phyloP scores from a whole-genome alignment of 2,113 vertebrate species.

The Crotalus tigris region DNA sequence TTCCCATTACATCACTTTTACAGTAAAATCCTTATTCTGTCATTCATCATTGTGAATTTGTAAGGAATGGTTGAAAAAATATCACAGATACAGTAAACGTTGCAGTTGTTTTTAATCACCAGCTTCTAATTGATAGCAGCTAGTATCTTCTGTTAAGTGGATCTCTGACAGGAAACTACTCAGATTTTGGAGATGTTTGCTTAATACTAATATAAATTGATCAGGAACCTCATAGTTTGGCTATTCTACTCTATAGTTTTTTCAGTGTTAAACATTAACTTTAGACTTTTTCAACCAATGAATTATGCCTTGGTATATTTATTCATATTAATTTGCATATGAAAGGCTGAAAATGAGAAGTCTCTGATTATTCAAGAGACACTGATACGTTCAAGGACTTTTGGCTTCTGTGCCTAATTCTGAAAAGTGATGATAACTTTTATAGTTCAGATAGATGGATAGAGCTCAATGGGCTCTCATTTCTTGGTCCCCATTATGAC shows the following conservation, averaged over 20 bases:
- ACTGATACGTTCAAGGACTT: background rate
- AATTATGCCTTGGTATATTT: background rate
- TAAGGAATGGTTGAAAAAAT: background rate
- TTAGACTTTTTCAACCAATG: background rate
- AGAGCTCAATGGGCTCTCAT: background rate
- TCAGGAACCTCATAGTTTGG: background rate
- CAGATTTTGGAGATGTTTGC: background rate
- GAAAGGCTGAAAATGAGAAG: background rate
- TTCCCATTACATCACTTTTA: background rate
- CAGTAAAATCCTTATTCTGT: background rate
- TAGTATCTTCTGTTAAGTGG: background rate
- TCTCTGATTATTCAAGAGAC: background rate
- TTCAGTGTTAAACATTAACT: background rate
- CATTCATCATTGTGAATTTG: background rate
- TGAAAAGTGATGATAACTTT: background rate
- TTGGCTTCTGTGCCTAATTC: background rate
- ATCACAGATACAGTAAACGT: background rate
- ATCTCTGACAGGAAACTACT: background rate
- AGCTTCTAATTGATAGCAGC: background rate
- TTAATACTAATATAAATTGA: background rate
- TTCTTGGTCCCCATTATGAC: background rate
- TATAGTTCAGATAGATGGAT: background rate
- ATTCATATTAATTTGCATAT: background rate
- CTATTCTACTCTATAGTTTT: background rate
- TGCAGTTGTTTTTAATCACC: no score